Evolutionary conservation across 2,888 invertebrate species (phyloP), one percentile per base, ranked within the genome.

Genomic region (Caenorhabditis doughertyi): DNA sequence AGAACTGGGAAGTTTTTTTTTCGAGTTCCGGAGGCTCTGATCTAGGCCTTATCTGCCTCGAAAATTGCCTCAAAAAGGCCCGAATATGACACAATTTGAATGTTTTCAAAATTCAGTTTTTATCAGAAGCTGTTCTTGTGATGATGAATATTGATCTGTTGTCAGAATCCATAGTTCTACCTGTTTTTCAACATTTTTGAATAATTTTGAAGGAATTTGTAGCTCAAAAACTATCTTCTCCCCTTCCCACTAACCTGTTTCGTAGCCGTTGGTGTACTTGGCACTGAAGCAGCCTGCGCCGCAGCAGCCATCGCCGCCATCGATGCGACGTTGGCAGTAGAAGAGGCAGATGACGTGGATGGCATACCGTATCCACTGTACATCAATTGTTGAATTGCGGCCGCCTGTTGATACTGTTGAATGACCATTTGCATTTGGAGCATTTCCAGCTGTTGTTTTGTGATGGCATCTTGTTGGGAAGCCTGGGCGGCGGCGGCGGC

Each of bases 381-480:
- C 51, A 81, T 29, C 65, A 82, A 67, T 16, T 73, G 53, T 42
- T 82, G 72, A 5, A 77, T 25, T 0, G 72, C 77, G 2, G 72
- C 64, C 27, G 85, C 87, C 44, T 87, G 73, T 51, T 88, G 72
- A 29, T 84, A 72, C 67, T 88, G 88, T 60, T 85, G 84, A 51
- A 83, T 58, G 18, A 79, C 42, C 70, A 83, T 39, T 42, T 84
- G 84, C 86, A 87, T 81, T 56, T 89, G 87, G 2, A 88, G 55
- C 51, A 81, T 64, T 35, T 87, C 84, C 77, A 83, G 21, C 35
- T 82, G 77, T 42, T 81, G 83, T 29, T 62, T 55, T 8, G 44
- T 64, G 9, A 49, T 21, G 2, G 51, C 39, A 7, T 77, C 68
- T n/a, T 70, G 71, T 35, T 74, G 74, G 13, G 58, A 39, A 16